Percentiles rank a stretch among this genome's conserved stretches.
Conservation (phyloP, 2,113 vertebrate genomes). For the Brachyistius frenatus region DNA sequence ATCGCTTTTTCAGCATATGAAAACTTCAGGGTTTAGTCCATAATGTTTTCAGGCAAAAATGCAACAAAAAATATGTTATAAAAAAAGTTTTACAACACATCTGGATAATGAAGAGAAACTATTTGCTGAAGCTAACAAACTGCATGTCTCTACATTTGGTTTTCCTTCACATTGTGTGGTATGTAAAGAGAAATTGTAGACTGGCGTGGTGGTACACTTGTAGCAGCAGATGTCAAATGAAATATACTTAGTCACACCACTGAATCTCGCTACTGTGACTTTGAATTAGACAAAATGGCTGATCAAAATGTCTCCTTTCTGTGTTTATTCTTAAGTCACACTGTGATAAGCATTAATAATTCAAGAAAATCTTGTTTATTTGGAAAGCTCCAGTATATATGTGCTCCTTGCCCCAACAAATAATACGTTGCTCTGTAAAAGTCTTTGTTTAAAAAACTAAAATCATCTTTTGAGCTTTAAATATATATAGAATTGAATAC, state of each 20-base stretch:
- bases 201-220: not conserved
- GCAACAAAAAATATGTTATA: not conserved
- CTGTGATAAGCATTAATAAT: not conserved
- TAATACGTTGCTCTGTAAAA: too few species aligned
- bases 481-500: not conserved
- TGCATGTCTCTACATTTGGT: not conserved
- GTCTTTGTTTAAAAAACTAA: too few species aligned
- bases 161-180: not conserved
- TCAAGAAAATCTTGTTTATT: too few species aligned
- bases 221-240: not conserved
- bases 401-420: too few species aligned
- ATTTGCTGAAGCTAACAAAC: not conserved
- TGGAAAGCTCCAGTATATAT: too few species aligned
- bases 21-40: not conserved
- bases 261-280: not conserved
- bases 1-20: not conserved
- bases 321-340: conserved; percentile 2
- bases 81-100: not conserved
- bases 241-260: not conserved
- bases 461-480: too few species aligned
- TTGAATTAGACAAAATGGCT: too few species aligned
- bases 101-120: not conserved
- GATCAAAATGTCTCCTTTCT: not conserved
- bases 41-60: conserved; percentile 9
- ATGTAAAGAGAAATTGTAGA: not conserved